Evolutionary conservation across 2,888 invertebrate species (phyloP).

Genomic region (Ornithoptera alexandrae): DNA sequence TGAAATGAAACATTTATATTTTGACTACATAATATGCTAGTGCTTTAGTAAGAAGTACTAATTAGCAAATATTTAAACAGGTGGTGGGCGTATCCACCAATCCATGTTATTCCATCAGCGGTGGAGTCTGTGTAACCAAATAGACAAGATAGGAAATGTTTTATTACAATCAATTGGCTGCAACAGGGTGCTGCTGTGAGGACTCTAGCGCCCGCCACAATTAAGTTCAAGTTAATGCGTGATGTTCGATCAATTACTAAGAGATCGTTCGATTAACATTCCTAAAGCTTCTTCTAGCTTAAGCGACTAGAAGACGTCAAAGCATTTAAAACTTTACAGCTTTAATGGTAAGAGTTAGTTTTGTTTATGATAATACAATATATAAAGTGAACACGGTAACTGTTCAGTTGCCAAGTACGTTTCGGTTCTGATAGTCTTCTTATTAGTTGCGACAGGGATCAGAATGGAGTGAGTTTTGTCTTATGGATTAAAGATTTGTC

Average conservation of each 20-base stretch:
- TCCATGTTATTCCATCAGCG: too few relatives aligned
- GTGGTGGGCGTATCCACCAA: too few relatives aligned
- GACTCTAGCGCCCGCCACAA: constrained; percentile 4
- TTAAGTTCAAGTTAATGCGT: constrained; percentile 20
- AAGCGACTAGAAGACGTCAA: neutral
- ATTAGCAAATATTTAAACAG: too few relatives aligned
- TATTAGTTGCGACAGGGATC: neutral
- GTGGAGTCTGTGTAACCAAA: too few relatives aligned
- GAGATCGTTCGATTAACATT: constrained; percentile 15
- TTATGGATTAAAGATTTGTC: constrained; percentile 17
- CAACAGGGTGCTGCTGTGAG: neutral
- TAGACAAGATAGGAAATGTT: neutral
- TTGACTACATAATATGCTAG: too few relatives aligned
- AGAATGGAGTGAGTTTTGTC: constrained; percentile 5
- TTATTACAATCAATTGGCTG: constrained; percentile 15
- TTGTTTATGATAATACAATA: neutral
- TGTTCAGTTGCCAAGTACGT: neutral
- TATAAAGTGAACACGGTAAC: neutral
- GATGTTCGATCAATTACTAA: constrained; percentile 15
- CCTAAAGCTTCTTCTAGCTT: too few relatives aligned
- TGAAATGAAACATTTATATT: too few relatives aligned
- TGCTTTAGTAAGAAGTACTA: too few relatives aligned
- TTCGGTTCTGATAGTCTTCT: neutral
- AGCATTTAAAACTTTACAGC: neutral
- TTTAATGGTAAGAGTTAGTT: neutral